Base-by-base conservation (phyloP, 2,113 vertebrate species). In the Myiagra hebetior region DNA sequence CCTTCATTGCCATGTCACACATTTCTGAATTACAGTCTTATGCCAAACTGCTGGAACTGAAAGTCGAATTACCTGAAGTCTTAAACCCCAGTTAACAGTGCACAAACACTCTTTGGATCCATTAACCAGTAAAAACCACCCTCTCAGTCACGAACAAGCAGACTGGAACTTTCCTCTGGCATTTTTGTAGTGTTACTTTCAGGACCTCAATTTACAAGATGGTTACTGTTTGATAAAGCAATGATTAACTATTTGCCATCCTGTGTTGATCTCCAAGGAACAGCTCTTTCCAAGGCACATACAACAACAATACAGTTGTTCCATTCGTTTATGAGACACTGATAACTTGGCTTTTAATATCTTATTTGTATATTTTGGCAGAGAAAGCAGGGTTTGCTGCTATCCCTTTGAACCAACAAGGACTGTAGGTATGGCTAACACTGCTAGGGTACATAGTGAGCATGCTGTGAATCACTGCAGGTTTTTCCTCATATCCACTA, bases 51-150 rank as follows among this genome's bases (percentile, higher is more conserved):
- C 24, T 64, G 64, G 67, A 93, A 68, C 79, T 76, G 70, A 83
- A 86, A 84, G 53, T 83, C 50, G 42, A 93, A 78, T 64, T 77
- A 83, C 63, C 59, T 35, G 39, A 96, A 91, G 68, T 74, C 84
- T 70, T 65, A 96, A 95, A 89, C 44, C 55, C 56, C 83, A 67
- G 49, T 50, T 65, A 72, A 84, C 22, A 87, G 76, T 0, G 0
- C 3, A 3, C 24, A 86, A 91, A 89, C 50, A 30, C 53, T 63
- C 72, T 88, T 9, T 59, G 67, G 65, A 83, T 83, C 94, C 78
- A 85, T 95, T 92, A 95, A 96, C 86, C 79, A 88, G 59, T 35
- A 80, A 89, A 93, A 96, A 70, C 11, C 79, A 70, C 35, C 83
- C 85, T 65, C 1, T 0, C 59, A 78, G 89, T 63, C 94, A 92